A percentile compares a stretch with the other conserved stretches of the same genome.
These are phyloP conservation scores for Kradibia gibbosae DNA, from an alignment of 1,140 invertebrate genomes.

Conservation along the genomic window DNA sequence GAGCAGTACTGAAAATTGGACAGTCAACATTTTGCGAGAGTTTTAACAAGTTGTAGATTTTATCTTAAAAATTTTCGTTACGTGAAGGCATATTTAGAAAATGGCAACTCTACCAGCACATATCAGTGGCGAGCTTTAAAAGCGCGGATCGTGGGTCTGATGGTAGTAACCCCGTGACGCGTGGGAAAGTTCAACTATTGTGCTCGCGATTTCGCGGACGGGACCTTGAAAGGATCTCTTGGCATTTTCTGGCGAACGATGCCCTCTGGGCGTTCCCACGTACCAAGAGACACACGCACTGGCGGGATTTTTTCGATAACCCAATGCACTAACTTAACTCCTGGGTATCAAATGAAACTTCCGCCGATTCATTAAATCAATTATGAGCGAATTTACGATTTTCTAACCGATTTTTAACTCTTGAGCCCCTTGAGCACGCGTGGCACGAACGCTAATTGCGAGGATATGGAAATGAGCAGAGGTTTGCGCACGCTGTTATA, in stretches of 20 bases:
- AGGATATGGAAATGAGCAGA: neutral
- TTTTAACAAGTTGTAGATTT: neutral
- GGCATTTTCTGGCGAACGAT: neutral
- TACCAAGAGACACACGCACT: neutral
- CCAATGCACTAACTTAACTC: neutral
- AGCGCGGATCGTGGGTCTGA: neutral
- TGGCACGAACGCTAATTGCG: neutral
- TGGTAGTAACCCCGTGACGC: conserved; percentile 56
- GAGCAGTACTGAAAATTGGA: neutral
- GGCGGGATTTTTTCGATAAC: neutral
- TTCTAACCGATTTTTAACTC: neutral
- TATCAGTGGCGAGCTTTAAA: neutral
- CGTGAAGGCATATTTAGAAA: neutral
- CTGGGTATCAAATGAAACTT: neutral
- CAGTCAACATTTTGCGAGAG: neutral
- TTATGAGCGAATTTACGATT: neutral
- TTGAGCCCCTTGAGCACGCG: neutral
- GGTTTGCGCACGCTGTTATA: no score
- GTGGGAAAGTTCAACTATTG: conserved; percentile 55
- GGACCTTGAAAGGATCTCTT: neutral
- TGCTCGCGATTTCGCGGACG: neutral
- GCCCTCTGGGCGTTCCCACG: conserved; percentile 1
- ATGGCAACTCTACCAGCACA: neutral
- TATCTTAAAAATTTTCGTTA: neutral
- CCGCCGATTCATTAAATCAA: neutral